phyloP scores from a whole-genome alignment of 2,113 vertebrate genomes.

The Sisor rabdophorus region DNA sequence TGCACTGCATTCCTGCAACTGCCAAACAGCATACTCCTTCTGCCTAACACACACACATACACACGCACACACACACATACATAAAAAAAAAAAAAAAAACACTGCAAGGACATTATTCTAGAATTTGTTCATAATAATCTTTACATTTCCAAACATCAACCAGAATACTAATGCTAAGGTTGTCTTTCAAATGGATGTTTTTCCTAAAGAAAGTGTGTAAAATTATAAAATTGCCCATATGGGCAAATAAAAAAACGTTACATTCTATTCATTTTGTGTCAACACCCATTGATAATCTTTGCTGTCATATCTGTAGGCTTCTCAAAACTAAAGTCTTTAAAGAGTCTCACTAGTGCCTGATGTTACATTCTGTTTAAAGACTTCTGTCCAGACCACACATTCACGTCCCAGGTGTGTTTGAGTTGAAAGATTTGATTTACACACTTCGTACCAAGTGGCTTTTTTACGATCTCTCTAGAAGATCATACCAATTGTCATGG shows the following conservation, averaged over 20 bases:
- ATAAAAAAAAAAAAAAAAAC: conserved; percentile 1
- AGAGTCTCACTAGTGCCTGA: not conserved
- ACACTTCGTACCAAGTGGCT: conserved; percentile 46
- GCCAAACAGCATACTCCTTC: conserved; percentile 8
- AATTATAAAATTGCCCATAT: not conserved
- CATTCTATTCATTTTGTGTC: not conserved
- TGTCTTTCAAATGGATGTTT: not conserved
- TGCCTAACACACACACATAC: conserved; percentile 10
- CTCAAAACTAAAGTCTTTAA: not conserved
- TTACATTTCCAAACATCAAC: not conserved
- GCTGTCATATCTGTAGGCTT: not conserved
- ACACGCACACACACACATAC: conserved; percentile 6
- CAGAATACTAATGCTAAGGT: not conserved
- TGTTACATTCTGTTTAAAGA: not conserved
- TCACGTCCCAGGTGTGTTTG: conserved; percentile 5
- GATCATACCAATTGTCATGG: conserved; percentile 60
- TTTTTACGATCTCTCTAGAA: conserved; percentile 60
- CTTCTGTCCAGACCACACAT: not conserved
- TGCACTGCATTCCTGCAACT: conserved; percentile 47
- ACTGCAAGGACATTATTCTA: too few species aligned
- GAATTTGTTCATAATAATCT: conserved; percentile 1
- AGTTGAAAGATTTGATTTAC: conserved; percentile 51
- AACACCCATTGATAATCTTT: not conserved
- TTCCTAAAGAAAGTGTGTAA: not conserved
- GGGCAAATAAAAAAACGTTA: too few species aligned